Conservation (phyloP, 2,113 vertebrate genomes). For the Myotis davidii region DNA sequence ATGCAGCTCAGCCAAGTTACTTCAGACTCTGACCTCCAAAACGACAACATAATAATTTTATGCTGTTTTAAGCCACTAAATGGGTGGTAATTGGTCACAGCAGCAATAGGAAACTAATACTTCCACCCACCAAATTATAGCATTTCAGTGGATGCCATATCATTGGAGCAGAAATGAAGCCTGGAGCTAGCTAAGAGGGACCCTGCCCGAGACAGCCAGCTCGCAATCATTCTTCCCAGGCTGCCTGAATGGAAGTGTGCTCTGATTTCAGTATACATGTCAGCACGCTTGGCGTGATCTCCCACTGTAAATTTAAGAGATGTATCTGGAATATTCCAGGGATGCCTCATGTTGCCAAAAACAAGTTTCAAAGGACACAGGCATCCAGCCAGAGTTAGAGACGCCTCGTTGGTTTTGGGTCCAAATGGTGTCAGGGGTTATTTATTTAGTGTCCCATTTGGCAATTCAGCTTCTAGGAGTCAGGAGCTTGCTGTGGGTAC, state of each 20-base stretch:
- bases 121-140: not conserved
- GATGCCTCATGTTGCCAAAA: not conserved
- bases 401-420: not conserved
- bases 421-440: not conserved
- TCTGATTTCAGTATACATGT: not conserved
- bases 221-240: not conserved
- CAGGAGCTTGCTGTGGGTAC: not conserved
- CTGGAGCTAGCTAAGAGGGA: not conserved
- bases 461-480: not conserved
- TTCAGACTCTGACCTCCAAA: not conserved
- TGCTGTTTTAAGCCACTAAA: not conserved
- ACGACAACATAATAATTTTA: not conserved
- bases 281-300: not conserved
- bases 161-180: not conserved
- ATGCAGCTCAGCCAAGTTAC: accelerated
- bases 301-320: not conserved
- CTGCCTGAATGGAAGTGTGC: not conserved
- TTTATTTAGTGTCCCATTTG: conserved; percentile 18
- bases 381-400: not conserved
- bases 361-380: not conserved
- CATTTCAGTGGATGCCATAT: not conserved
- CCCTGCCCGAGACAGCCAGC: not conserved
- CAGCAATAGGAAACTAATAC: not conserved
- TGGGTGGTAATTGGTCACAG: not conserved
- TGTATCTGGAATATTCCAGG: not conserved